phyloP scores from a whole-genome alignment of 2,888 invertebrate genomes.

The Glaucopsyche alexis region DNA sequence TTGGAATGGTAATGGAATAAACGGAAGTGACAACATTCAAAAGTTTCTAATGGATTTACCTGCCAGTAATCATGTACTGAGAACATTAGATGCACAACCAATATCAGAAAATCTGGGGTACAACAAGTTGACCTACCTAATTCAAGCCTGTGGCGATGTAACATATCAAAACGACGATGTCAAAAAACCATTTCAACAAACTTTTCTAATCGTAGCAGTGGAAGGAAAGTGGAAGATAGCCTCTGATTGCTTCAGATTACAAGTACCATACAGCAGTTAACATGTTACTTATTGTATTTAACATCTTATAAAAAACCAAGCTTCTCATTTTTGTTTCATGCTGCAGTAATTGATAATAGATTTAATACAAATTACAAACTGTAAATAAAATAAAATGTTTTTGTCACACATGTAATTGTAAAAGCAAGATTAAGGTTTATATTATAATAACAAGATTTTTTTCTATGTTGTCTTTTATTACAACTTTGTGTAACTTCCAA shows the following conservation, averaged over 20 bases:
- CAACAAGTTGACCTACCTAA: conserved; percentile 89
- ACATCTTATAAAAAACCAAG: no score
- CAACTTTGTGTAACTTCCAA: conserved; percentile 60
- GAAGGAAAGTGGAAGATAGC: conserved; percentile 97
- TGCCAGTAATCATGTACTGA: conserved; percentile 86
- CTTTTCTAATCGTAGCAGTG: conserved; percentile 91
- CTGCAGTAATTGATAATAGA: background rate
- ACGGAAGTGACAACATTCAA: conserved; percentile 89
- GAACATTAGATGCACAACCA: conserved; percentile 93
- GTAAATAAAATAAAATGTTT: conserved; percentile 5
- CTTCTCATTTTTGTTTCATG: no score
- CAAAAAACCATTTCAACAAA: conserved; percentile 89
- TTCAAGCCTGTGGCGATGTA: conserved; percentile 91
- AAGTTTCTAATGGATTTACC: conserved; percentile 93
- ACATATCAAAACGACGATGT: conserved; percentile 81
- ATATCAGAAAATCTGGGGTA: conserved; percentile 87
- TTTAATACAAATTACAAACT: background rate
- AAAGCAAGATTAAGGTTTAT: background rate
- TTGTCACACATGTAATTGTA: background rate
- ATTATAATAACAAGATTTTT: background rate
- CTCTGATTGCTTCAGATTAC: conserved; percentile 91
- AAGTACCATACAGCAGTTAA: conserved; percentile 76
- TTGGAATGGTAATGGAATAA: conserved; percentile 95
- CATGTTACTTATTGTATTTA: background rate
- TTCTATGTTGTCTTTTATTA: conserved; percentile 27